Evolutionary conservation across 2,888 invertebrate genomes (phyloP).

Genomic region (Neria commutata): DNA sequence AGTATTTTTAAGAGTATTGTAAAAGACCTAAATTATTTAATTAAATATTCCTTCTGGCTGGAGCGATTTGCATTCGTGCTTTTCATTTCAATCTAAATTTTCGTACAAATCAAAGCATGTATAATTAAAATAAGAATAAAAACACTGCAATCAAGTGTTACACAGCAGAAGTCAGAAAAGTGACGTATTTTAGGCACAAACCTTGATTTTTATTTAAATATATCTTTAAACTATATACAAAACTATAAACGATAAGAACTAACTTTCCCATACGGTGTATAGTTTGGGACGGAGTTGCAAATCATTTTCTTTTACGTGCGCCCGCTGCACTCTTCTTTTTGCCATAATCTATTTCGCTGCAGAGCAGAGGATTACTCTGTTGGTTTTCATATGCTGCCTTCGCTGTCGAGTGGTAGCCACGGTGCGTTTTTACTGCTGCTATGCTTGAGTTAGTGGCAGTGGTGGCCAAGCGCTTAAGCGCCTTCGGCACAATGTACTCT

Average conservation of each 20-base stretch:
- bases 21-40: background rate
- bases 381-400: slow-evolving; percentile 54
- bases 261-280: no score
- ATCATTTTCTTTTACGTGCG: background rate
- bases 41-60: no score
- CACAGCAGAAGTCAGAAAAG: slow-evolving; percentile 10
- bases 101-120: background rate
- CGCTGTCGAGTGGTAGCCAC: slow-evolving; percentile 42
- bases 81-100: background rate
- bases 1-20: background rate
- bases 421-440: slow-evolving; percentile 26
- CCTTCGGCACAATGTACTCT: slow-evolving; percentile 85
- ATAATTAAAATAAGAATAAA: background rate
- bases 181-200: background rate
- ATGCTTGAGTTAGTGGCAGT: slow-evolving; percentile 5
- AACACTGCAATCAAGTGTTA: slow-evolving; percentile 11
- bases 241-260: background rate
- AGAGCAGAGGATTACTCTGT: slow-evolving; percentile 55
- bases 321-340: slow-evolving; percentile 38
- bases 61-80: background rate
- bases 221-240: background rate
- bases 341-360: slow-evolving; percentile 58
- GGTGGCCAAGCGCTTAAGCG: slow-evolving; percentile 70
- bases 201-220: background rate
- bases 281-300: no score